Percentiles rank a stretch among this genome's conserved stretches.
Evolutionary conservation across 2,888 invertebrate species (phyloP).

Genomic region (Mongoloraphidia duomilia): DNA sequence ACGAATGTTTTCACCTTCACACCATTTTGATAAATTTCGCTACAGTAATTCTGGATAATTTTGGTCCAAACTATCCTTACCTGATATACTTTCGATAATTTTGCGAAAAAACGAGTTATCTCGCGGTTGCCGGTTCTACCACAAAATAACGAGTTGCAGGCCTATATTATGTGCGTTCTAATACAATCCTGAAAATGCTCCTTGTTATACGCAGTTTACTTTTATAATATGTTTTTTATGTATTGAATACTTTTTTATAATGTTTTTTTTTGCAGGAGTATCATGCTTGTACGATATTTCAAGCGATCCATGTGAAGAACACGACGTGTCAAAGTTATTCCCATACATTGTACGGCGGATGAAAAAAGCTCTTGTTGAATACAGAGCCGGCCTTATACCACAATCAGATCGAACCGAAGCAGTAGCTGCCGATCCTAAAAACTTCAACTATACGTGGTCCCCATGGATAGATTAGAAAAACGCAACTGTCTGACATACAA

Average conservation of each 20-base stretch:
- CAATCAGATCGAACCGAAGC: conserved; percentile 37
- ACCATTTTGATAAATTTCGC: too few species aligned
- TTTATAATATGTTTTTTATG: not conserved
- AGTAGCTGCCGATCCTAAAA: conserved; percentile 49
- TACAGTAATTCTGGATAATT: too few species aligned
- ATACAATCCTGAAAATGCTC: too few species aligned
- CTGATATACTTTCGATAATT: too few species aligned
- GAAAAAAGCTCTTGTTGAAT: conserved; percentile 34
- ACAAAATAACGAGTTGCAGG: too few species aligned
- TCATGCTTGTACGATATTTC: conserved; percentile 65
- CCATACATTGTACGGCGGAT: conserved; percentile 36
- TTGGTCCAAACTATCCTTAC: too few species aligned
- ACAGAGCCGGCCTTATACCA: conserved; percentile 37
- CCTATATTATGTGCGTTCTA: too few species aligned
- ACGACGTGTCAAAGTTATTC: conserved; percentile 43
- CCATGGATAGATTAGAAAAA: conserved; percentile 37
- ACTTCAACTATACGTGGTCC: conserved; percentile 58
- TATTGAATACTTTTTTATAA: not conserved
- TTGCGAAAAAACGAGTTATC: too few species aligned
- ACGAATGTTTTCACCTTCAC: too few species aligned
- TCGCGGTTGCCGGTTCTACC: too few species aligned
- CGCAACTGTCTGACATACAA: not conserved
- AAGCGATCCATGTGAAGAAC: conserved; percentile 65
- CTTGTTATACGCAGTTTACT: not conserved
- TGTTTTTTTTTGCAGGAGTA: conserved; percentile 31